Evolutionary conservation across 23 tunicate genomes (phyloP), one percentile per base, ranked within the genome.

Genomic region (Diplosoma virens): DNA sequence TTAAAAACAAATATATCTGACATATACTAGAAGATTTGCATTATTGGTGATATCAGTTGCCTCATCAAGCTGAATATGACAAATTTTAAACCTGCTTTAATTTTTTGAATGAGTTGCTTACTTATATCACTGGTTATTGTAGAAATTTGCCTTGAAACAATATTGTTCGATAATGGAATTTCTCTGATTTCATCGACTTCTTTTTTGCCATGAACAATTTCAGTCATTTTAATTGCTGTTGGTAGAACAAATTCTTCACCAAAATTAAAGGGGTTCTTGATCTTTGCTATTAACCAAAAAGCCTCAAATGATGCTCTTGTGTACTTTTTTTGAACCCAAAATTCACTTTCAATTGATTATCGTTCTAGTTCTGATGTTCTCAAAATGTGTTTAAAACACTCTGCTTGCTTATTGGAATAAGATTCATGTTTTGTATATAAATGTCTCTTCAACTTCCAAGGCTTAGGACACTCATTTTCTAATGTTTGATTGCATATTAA

Each of bases 11-110:
- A 76, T 76, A 33, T 76, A 76, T 76, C 81, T 60, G 22, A 76
- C 81, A 76, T 76, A 69, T 22, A 56, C 29, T 75, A n/a, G 25
- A 24, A 78, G 83, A 41, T 78, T 1, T 66, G 77, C n/a, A n/a
- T n/a, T n/a, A n/a, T n/a, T n/a, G n/a, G n/a, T n/a, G n/a, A n/a
- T n/a, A n/a, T n/a, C n/a, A n/a, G n/a, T n/a, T n/a, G n/a, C n/a
- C n/a, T 73, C 78, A 26, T 80, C 32, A 63, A 63, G 65, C 24
- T 58, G 26, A 58, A 41, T 41, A 41, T n/a, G n/a, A 14, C 50
- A 41, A 41, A 41, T 41, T 41, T 41, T 41, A 14, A 41, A 41
- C 50, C 50, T 41, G 14, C 50, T 41, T 41, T 14, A 41, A 41
- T 41, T 41, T 14, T 41, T 41, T 14, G 50, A 41, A 14, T 41